Conservation (phyloP, 1,140 invertebrate species). For the Papilio polytes region DNA sequence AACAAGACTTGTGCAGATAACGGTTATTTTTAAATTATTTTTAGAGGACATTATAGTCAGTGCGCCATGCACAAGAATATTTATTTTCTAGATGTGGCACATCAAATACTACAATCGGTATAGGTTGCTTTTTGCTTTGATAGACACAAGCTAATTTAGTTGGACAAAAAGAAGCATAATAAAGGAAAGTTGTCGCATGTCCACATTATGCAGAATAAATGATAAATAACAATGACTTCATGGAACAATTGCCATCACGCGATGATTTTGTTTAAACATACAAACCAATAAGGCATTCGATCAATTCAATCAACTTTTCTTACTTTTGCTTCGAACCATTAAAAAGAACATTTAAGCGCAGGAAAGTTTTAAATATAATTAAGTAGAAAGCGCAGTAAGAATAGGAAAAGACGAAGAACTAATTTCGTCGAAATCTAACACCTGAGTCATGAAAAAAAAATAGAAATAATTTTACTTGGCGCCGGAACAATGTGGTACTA, state of each 20-base stretch:
- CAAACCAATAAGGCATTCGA: neutral
- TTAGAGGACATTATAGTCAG: neutral
- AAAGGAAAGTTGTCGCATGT: constrained; percentile 22
- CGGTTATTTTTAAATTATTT: neutral
- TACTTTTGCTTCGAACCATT: neutral
- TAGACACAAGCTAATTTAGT: neutral
- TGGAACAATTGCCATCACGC: too few relatives aligned
- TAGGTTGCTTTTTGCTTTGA: neutral
- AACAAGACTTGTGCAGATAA: neutral
- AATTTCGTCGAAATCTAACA: too few relatives aligned
- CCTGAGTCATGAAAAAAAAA: neutral
- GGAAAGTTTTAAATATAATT: too few relatives aligned
- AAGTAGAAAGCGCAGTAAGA: too few relatives aligned
- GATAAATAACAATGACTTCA: neutral
- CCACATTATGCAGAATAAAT: constrained; percentile 1
- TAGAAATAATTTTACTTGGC: neutral
- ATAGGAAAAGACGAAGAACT: too few relatives aligned
- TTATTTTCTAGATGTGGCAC: neutral
- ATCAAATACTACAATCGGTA: neutral
- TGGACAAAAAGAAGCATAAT: neutral
- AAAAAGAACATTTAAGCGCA: neutral
- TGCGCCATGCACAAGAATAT: too few relatives aligned
- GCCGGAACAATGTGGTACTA: neutral
- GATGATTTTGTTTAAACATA: too few relatives aligned
- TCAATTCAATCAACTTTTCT: neutral